phyloP scores from a whole-genome alignment of 2,888 invertebrate genomes.

The Ochropacha duplaris region DNA sequence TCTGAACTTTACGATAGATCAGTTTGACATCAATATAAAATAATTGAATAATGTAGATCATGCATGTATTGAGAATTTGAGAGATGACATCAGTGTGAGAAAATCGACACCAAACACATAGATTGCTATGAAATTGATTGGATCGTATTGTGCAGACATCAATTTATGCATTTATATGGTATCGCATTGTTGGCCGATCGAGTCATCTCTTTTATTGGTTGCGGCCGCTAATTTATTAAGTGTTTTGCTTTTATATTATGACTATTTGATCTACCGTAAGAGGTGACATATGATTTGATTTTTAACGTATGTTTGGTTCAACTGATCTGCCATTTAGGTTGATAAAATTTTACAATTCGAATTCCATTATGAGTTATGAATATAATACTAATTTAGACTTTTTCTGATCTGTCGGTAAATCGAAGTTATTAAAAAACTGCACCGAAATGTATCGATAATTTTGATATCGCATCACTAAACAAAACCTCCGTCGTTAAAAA shows the following conservation, averaged over 20 bases:
- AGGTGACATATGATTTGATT: constrained; percentile 6
- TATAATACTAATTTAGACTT: too few species aligned
- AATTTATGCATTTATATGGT: constrained; percentile 52
- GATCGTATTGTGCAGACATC: constrained; percentile 50
- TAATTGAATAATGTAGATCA: constrained; percentile 72
- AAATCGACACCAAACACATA: constrained; percentile 21
- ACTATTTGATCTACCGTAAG: background rate
- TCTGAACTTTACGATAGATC: constrained; percentile 26
- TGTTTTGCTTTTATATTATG: constrained; percentile 30
- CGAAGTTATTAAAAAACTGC: background rate
- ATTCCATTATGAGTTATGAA: too few species aligned
- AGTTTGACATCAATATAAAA: constrained; percentile 69
- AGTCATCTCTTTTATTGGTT: constrained; percentile 52
- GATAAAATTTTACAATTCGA: constrained; percentile 11
- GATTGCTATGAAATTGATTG: constrained; percentile 54
- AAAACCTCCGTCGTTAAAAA: constrained; percentile 78
- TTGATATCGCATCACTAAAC: constrained; percentile 42
- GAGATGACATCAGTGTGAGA: constrained; percentile 56
- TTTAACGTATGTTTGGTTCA: constrained; percentile 9
- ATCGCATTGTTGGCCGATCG: constrained; percentile 41
- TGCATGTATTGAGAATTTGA: constrained; percentile 51
- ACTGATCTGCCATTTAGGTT: background rate
- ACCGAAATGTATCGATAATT: constrained; percentile 31
- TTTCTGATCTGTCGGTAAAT: constrained; percentile 6
- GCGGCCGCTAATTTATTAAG: constrained; percentile 36